Evolutionary conservation across 2,113 vertebrate genomes (phyloP).

Genomic region (Arenaria interpres): DNA sequence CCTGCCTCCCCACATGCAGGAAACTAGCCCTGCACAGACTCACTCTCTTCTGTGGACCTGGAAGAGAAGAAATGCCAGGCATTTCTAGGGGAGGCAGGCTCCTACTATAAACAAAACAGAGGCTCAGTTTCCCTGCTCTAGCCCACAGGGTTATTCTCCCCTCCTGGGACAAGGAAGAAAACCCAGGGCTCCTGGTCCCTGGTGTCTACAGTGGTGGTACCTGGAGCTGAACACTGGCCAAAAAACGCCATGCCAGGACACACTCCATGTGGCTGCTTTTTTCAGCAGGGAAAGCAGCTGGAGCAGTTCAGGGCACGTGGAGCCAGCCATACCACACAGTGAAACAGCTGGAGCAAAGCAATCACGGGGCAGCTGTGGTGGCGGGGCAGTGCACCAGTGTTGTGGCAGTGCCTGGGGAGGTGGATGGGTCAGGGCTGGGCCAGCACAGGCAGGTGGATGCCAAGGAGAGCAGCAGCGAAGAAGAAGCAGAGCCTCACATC

Average conservation of each 20-base stretch:
- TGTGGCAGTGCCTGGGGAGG: no score
- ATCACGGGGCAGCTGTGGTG: no score
- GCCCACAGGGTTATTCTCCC: background rate
- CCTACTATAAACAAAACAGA: background rate
- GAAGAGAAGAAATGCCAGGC: background rate
- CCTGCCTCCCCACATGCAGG: background rate
- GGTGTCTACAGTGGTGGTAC: background rate
- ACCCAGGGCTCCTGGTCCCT: background rate
- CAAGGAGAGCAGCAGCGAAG: no score
- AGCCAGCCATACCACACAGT: background rate
- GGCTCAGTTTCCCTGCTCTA: background rate
- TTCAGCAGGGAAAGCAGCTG: background rate
- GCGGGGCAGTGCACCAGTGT: no score
- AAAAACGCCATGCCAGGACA: background rate
- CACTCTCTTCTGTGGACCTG: background rate
- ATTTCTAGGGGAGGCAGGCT: background rate
- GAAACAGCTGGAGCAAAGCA: background rate
- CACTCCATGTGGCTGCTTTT: background rate
- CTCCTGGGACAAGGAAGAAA: background rate
- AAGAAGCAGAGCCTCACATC: no score
- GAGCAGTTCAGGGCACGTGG: background rate
- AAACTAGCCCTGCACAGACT: background rate
- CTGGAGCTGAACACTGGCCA: fast-evolving
- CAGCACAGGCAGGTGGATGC: no score
- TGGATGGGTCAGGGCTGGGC: no score